Conservation (phyloP, 2,888 invertebrate species). For the Xanthorhoe designata region DNA sequence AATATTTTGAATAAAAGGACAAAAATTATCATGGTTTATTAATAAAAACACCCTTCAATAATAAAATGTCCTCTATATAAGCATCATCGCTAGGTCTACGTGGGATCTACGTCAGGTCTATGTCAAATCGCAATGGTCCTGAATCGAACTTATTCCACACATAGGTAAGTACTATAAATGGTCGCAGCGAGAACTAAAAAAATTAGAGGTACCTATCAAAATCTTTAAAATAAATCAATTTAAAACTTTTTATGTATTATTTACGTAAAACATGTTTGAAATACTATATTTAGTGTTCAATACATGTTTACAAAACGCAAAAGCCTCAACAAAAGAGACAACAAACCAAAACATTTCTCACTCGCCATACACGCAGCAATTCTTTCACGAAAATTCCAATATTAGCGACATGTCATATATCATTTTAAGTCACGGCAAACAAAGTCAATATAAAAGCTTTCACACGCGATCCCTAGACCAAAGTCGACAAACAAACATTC, state of each 20-base stretch:
- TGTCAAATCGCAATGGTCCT: neutral
- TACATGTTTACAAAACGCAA: neutral
- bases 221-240: neutral
- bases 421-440: slow-evolving; percentile 83
- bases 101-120: neutral
- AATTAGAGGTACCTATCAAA: too few species aligned
- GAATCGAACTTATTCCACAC: too few species aligned
- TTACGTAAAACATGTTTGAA: neutral
- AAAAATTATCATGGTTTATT: too few species aligned
- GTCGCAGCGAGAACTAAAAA: too few species aligned
- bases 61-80: too few species aligned
- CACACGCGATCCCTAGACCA: slow-evolving; percentile 80
- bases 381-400: slow-evolving; percentile 77
- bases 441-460: slow-evolving; percentile 81
- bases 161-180: too few species aligned
- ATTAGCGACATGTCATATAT: slow-evolving; percentile 81
- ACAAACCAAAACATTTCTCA: slow-evolving; percentile 66
- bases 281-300: neutral
- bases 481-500: slow-evolving; percentile 79
- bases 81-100: neutral
- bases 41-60: too few species aligned
- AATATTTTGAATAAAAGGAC: too few species aligned
- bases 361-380: slow-evolving; percentile 68
- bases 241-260: neutral
- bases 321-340: neutral